Conservation (phyloP, 37 sponge, comb jelly and placozoan species). For the Halisarca cf. caerulea region DNA sequence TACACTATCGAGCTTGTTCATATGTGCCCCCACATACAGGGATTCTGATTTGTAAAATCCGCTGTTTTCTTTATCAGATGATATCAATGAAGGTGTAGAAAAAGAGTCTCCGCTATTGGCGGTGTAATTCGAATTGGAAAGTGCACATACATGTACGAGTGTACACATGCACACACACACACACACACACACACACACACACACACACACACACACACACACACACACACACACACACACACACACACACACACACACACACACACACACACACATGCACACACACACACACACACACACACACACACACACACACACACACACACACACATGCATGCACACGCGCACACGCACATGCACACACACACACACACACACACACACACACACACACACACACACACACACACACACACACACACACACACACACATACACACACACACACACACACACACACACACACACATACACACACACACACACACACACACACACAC, state of each 20-base stretch:
- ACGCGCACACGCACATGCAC: too few relatives aligned
- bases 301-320: slow-evolving; percentile 23
- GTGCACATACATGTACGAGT: too few relatives aligned
- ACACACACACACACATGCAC: slow-evolving; percentile 13
- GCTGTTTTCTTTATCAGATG: too few relatives aligned
- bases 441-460: neutral
- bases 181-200: too few relatives aligned
- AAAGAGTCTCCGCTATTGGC: too few relatives aligned
- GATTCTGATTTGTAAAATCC: too few relatives aligned
- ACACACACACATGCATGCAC: slow-evolving; percentile 29
- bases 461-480: slow-evolving; percentile 11
- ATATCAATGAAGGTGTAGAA: too few relatives aligned
- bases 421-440: neutral
- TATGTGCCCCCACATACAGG: too few relatives aligned
- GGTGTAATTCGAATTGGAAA: too few relatives aligned
- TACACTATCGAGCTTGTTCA: too few relatives aligned
- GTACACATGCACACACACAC: too few relatives aligned
- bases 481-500: neutral
- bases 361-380: slow-evolving; percentile 36
- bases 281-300: slow-evolving; percentile 16
- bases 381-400: neutral
- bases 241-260: slow-evolving; percentile 4
- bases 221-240: slow-evolving; percentile 21
- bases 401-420: neutral
- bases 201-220: neutral